Conservation (phyloP, 2,888 invertebrate species). For the Chouioia cunea region DNA sequence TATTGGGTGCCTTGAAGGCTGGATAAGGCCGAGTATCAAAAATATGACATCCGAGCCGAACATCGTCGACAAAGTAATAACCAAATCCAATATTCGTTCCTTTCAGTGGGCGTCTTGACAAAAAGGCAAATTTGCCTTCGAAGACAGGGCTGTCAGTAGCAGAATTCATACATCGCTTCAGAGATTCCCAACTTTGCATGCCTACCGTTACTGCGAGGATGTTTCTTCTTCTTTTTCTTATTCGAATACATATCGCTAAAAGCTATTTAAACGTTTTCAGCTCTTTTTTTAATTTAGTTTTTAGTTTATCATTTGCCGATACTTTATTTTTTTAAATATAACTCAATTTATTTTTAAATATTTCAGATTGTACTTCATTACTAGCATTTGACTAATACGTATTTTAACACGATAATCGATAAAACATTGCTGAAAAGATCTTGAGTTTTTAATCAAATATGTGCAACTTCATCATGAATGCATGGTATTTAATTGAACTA, state of each 20-base stretch:
- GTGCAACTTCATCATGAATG: no score
- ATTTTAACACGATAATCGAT: no score
- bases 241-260: neutral
- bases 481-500: no score
- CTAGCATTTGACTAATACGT: no score
- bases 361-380: no score
- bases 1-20: slow-evolving; percentile 15
- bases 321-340: neutral
- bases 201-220: neutral
- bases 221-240: neutral
- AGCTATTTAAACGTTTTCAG: neutral
- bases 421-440: no score
- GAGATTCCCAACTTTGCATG: neutral
- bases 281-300: slow-evolving; percentile 1
- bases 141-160: slow-evolving; percentile 64
- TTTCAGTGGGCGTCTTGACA: slow-evolving; percentile 61
- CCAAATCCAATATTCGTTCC: slow-evolving; percentile 66
- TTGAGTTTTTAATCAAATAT: no score
- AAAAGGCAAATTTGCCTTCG: slow-evolving; percentile 63
- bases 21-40: slow-evolving; percentile 39
- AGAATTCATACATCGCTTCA: slow-evolving; percentile 50
- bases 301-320: slow-evolving; percentile 2
- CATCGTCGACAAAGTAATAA: slow-evolving; percentile 62
- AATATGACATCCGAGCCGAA: slow-evolving; percentile 45
- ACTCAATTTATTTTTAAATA: no score